Percentiles rank a stretch among this genome's conserved stretches.
These are phyloP conservation scores for Hirudinaria manillensis DNA, from an alignment of 2,888 invertebrate genomes.

Conservation along the genomic window DNA sequence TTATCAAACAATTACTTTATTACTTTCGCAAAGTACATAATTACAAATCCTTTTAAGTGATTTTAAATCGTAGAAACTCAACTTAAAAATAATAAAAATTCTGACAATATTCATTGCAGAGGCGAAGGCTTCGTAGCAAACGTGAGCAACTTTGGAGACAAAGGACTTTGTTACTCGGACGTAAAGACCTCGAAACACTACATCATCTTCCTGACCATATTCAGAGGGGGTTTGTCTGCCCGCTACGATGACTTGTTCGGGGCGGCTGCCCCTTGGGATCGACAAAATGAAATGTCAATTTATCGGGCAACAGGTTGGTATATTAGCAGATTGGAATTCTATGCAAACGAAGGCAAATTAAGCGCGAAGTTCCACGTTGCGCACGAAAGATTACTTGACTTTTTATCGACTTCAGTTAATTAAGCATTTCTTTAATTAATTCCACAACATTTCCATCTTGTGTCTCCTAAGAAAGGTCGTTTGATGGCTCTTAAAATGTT, in stretches of 20 bases:
- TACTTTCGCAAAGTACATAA: no score
- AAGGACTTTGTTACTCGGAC: conserved; percentile 51
- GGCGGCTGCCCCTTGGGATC: conserved; percentile 40
- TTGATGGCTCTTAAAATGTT: no score
- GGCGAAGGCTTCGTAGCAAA: conserved; percentile 41
- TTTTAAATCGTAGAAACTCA: not conserved
- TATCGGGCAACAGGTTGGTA: not conserved
- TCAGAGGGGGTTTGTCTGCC: conserved; percentile 47
- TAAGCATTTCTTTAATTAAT: no score
- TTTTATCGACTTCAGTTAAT: no score
- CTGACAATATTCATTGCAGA: not conserved
- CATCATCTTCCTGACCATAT: conserved; percentile 48
- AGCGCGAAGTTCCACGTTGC: no score
- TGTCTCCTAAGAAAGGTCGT: no score
- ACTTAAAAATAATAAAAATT: no score
- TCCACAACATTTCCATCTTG: no score
- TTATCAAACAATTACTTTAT: no score
- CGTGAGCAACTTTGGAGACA: conserved; percentile 51
- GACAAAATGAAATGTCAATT: not conserved
- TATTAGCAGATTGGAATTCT: not conserved
- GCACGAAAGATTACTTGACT: no score
- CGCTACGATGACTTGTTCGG: conserved; percentile 53
- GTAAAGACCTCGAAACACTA: conserved; percentile 45
- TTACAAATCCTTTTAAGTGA: not conserved
- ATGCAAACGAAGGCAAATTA: not conserved